Evolutionary conservation across 2,113 vertebrate species (phyloP).

Genomic region (Scortum barcoo): DNA sequence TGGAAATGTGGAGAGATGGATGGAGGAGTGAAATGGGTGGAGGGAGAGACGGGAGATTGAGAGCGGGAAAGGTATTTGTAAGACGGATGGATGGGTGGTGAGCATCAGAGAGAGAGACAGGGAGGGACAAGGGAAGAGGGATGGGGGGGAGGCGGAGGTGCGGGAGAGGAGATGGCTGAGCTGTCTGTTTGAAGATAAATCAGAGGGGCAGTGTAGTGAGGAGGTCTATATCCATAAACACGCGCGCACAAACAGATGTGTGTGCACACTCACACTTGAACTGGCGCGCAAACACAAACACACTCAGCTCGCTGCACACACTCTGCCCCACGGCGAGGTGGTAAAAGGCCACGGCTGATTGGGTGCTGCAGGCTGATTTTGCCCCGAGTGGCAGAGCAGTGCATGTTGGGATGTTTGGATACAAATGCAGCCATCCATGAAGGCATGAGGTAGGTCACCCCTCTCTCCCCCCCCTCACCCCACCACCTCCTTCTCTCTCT

Average conservation of each 20-base stretch:
- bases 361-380: slow-evolving; percentile 76
- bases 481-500: slow-evolving; percentile 37
- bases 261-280: slow-evolving; percentile 46
- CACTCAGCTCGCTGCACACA: slow-evolving; percentile 57
- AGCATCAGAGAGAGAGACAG: slow-evolving; percentile 50
- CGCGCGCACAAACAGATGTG: slow-evolving; percentile 52
- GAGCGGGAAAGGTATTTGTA: slow-evolving; percentile 49
- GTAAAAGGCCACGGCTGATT: slow-evolving; percentile 83
- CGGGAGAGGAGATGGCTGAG: slow-evolving; percentile 67
- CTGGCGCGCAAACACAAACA: slow-evolving; percentile 65
- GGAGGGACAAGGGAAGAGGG: slow-evolving; percentile 34
- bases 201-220: slow-evolving; percentile 74
- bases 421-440: slow-evolving; percentile 76
- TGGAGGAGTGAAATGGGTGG: slow-evolving; percentile 44
- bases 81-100: slow-evolving; percentile 67
- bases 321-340: slow-evolving; percentile 74
- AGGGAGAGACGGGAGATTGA: slow-evolving; percentile 42
- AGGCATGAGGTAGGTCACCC: slow-evolving; percentile 77
- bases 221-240: slow-evolving; percentile 67
- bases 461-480: slow-evolving; percentile 61
- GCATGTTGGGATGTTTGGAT: slow-evolving; percentile 82
- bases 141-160: slow-evolving; percentile 50
- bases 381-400: slow-evolving; percentile 69
- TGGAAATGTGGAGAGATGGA: slow-evolving; percentile 44
- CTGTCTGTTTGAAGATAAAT: slow-evolving; percentile 81